Conservation (phyloP, 2,113 vertebrate species). For the Sardina pilchardus region DNA sequence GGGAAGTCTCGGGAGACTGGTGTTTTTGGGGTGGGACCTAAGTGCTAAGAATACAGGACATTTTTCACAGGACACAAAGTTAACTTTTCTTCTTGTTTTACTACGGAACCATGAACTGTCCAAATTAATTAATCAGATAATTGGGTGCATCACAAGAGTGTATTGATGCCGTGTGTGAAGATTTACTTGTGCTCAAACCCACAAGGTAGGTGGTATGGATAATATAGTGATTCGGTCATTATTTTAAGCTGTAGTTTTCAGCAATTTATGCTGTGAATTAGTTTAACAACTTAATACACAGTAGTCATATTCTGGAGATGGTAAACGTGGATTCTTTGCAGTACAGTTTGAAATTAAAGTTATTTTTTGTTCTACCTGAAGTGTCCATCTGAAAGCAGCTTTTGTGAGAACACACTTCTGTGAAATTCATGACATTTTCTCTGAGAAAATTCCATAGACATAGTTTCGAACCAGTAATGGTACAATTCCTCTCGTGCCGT, state of each 20-base stretch:
- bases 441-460: not conserved
- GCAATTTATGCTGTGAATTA: not conserved
- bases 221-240: not conserved
- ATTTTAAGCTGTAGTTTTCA: not conserved
- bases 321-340: too few relatives aligned
- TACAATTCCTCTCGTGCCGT: not conserved
- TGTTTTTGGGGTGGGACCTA: not conserved
- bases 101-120: not conserved
- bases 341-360: not conserved
- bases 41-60: not conserved
- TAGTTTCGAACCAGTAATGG: not conserved
- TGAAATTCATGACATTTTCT: not conserved
- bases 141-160: conserved; percentile 13
- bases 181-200: conserved; percentile 75
- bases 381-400: not conserved
- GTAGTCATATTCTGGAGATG: too few relatives aligned
- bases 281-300: not conserved
- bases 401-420: not conserved
- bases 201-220: conserved; percentile 57
- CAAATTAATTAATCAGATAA: not conserved
- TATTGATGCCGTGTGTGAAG: conserved; percentile 63
- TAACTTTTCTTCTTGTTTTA: not conserved
- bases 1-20: not conserved
- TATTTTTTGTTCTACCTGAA: not conserved
- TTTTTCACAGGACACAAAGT: not conserved